Base-by-base conservation (phyloP, 2,797 vertebrate genomes). In the Periophthalmus magnuspinnatus region DNA sequence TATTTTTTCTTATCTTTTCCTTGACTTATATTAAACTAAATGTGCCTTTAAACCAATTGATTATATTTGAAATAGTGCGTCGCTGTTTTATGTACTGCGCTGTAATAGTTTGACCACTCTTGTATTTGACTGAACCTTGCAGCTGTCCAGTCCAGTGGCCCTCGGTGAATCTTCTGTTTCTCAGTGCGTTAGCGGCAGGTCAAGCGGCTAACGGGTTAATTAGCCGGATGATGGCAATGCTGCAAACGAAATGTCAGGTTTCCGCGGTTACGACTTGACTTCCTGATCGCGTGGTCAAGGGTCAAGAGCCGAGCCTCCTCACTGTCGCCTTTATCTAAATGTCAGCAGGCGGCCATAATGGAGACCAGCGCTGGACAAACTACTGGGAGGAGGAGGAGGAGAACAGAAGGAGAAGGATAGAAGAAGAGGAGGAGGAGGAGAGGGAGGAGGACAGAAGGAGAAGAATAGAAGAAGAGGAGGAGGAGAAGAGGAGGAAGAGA, bases 241-340 rank as follows among this genome's bases (percentile, higher is more conserved):
- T 34, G 81, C 76, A 47, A 82, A 85, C 83, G 79, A 93, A 93
- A 94, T 93, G 91, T 93, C 92, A 93, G 81, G 79, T 84, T 61
- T 84, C 77, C 47, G 77, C 78, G 89, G 84, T 86, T 84, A 81
- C 79, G 66, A 86, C 86, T 90, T 92, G 89, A 92, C 92, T 93
- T 91, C 88, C 86, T 85, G 88, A 80, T 77, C 8, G 65, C 77
- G 75, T 74, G 86, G 90, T 86, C 10, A 82, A 81, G 91, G 90
- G 90, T 85, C 63, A 14, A 76, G 47, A 13, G 76, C 63, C 21
- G 88, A 89, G 86, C 80, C 85, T 78, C 75, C 83, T 88, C 82
- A 87, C 84, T 68, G 83, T 90, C 85, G 88, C 91, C 90, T 92
- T 92, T 91, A 89, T 91, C 81, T 84, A 93, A 94, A 93, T 93